Conservation (phyloP, 2,797 vertebrate species). For the Sebastes taczanowskii region DNA sequence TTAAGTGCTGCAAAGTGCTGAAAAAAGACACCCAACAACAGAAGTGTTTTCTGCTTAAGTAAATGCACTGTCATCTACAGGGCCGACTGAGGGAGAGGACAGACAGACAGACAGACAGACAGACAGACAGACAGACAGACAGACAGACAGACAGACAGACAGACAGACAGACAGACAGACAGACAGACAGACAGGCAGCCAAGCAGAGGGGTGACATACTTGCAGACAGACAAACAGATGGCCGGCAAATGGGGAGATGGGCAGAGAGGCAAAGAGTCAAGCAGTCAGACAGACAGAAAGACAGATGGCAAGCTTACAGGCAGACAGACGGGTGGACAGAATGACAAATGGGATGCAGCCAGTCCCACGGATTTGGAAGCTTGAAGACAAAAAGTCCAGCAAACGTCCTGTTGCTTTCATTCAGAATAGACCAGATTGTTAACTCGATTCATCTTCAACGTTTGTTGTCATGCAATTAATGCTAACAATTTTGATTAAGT, state of each 20-base stretch:
- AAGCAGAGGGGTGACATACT: constrained; percentile 53
- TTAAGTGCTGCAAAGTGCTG: constrained; percentile 68
- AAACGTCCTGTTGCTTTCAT: background rate
- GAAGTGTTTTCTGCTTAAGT: constrained; percentile 26
- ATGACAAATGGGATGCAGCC: constrained; percentile 55
- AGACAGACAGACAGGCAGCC: constrained; percentile 64
- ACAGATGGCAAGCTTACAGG: constrained; percentile 66
- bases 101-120: constrained; percentile 5
- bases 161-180: constrained; percentile 19
- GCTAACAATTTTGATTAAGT: too few relatives aligned
- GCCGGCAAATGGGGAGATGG: constrained; percentile 60
- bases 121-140: constrained; percentile 63
- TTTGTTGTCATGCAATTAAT: background rate
- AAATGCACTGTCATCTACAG: constrained; percentile 58
- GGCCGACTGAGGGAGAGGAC: constrained; percentile 6
- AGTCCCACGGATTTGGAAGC: constrained; percentile 40
- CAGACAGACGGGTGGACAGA: constrained; percentile 61
- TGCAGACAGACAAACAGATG: constrained; percentile 72
- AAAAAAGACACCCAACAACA: constrained; percentile 30
- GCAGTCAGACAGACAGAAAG: constrained; percentile 57
- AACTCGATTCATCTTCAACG: background rate
- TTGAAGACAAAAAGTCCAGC: constrained; percentile 21
- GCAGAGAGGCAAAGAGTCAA: constrained; percentile 62
- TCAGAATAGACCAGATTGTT: background rate
- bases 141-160: constrained; percentile 27